Base-by-base conservation (phyloP, 2,797 vertebrate species). In the Lepus townsendii region DNA sequence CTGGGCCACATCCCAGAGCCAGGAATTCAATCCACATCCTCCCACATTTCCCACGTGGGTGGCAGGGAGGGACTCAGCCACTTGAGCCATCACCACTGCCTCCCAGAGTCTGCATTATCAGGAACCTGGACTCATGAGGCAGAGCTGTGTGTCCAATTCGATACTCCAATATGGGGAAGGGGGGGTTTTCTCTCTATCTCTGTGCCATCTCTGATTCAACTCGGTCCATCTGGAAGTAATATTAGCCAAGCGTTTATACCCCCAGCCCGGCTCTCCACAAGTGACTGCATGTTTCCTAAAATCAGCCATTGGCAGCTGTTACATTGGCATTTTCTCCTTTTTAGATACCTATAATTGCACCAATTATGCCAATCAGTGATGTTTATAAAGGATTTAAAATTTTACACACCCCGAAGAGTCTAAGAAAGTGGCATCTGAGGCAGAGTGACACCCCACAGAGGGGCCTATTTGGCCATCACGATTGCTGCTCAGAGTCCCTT, bases 261-360 rank as follows among this genome's bases (percentile, higher is more conserved):
- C 71, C 0, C 32, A 82, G 83, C 92, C 72, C 3, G 17, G 52
- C 83, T 96, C 83, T 92, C 65, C 80, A 30, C 96, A 97, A 97
- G 96, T 96, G 95, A 95, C 95, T 95, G 86, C 96, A 94, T 94
- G 97, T 96, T 95, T 93, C 95, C 95, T 94, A 89, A 97, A 96
- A 95, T 95, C 95, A 89, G 38, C 89, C 65, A 96, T 79, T 96
- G 97, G 97, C 97, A 97, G 95, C 97, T 95, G 91, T 96, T 97
- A 85, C 95, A 91, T 38, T 96, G 94, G 93, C 86, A 95, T 97
- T 96, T 95, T 95, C 94, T 94, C 88, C 89, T 87, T 88, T 97
- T 96, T 94, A 97, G 96, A 96, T 96, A 97, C 96, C 97, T 97
- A 94, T 96, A 96, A 97, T 97, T 97, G 97, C 60, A 94, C 93